Evolutionary conservation across 2,113 vertebrate genomes (phyloP).

Genomic region (Perca fluviatilis): DNA sequence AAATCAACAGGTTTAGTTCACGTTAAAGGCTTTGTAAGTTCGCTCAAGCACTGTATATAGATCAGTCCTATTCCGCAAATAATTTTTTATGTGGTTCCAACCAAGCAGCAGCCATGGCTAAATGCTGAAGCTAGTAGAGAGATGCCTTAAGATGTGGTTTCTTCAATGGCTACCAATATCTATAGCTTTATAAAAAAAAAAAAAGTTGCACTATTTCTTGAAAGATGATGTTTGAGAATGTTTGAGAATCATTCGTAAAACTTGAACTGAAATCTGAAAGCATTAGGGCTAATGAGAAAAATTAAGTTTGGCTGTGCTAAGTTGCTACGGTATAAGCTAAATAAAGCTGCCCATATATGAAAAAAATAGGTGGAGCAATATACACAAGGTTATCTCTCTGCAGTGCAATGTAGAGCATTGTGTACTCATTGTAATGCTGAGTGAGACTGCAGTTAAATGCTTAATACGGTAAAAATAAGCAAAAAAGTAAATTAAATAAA

Average conservation of each 20-base stretch:
- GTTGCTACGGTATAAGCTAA: neutral
- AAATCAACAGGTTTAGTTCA: neutral
- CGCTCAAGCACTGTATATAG: too few species aligned
- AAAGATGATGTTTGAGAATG: neutral
- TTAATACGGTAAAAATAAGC: conserved; percentile 1
- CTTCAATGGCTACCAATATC: neutral
- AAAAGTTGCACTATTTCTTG: neutral
- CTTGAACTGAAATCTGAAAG: too few species aligned
- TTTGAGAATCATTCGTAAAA: too few species aligned
- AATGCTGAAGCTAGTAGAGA: neutral
- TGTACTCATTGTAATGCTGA: too few species aligned
- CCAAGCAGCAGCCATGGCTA: neutral
- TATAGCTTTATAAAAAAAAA: neutral
- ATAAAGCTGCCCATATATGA: neutral
- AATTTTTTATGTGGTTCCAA: conserved; percentile 39
- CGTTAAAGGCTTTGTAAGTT: neutral
- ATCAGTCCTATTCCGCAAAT: neutral
- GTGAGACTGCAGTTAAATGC: neutral
- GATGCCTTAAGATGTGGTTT: neutral
- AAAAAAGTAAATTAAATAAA: conserved; percentile 30
- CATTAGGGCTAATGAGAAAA: neutral
- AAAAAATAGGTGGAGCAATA: neutral
- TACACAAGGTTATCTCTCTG: neutral
- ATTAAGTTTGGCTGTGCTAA: neutral
- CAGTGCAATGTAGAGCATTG: neutral